A percentile compares a stretch with the other conserved stretches of the same genome.
phyloP scores from a whole-genome alignment of 1,140 invertebrate species.

The Oreohelix idahoensis region DNA sequence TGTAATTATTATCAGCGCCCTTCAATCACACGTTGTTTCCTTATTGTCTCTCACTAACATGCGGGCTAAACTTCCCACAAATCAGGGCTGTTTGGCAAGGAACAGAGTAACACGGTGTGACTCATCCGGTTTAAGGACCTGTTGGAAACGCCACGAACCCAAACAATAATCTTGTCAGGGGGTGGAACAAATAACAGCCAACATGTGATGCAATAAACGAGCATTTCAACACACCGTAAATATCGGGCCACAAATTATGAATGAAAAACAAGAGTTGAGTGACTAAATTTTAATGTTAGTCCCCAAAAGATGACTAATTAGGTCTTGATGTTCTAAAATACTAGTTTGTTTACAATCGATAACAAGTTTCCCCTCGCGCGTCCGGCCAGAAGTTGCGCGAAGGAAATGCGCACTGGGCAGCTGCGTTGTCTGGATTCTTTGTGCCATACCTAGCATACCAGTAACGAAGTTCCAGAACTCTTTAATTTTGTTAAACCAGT shows the following conservation, averaged over 20 bases:
- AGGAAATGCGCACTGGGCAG: slow-evolving; percentile 84
- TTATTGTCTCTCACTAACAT: too few relatives aligned
- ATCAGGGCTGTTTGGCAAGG: too few relatives aligned
- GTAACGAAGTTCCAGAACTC: slow-evolving; percentile 79
- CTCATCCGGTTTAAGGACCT: too few relatives aligned
- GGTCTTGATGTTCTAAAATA: not conserved
- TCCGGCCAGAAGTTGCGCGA: slow-evolving; percentile 80
- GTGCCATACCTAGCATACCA: slow-evolving; percentile 94
- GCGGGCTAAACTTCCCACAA: too few relatives aligned
- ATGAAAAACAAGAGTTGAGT: slow-evolving; percentile 27
- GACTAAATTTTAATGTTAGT: slow-evolving; percentile 7
- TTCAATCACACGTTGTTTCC: too few relatives aligned
- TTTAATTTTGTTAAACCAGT: slow-evolving; percentile 44
- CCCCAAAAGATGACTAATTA: not conserved
- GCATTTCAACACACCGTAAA: not conserved
- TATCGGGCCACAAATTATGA: not conserved
- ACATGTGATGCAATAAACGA: not conserved
- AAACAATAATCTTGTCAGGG: slow-evolving; percentile 16
- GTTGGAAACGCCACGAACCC: not conserved
- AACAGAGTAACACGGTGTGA: too few relatives aligned
- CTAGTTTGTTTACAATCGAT: not conserved
- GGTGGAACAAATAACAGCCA: slow-evolving; percentile 39
- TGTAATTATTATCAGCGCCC: too few relatives aligned
- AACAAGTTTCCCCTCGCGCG: slow-evolving; percentile 33
- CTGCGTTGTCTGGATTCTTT: slow-evolving; percentile 94